Conservation (phyloP, 2,888 invertebrate genomes). For the Calameuta idolon region DNA sequence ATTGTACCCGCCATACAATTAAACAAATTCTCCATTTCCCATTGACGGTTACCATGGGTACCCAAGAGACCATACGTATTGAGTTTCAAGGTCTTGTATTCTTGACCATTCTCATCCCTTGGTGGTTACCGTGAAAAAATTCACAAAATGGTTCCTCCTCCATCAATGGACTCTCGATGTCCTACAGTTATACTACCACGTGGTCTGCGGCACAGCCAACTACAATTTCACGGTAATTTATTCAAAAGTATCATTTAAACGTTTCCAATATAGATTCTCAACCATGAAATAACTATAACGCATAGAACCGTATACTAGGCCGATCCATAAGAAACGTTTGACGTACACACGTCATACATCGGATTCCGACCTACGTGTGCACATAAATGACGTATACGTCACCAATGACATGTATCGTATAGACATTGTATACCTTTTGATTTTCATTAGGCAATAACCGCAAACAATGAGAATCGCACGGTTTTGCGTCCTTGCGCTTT, state of each 20-base stretch:
- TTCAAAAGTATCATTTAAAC: neutral
- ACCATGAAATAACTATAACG: neutral
- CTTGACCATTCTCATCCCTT: conserved; percentile 1
- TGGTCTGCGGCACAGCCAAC: neutral
- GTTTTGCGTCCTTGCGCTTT: neutral
- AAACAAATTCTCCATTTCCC: conserved; percentile 49
- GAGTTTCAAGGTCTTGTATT: neutral
- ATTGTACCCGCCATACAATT: conserved; percentile 53
- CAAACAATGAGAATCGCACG: neutral
- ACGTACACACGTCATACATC: neutral
- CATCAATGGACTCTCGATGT: neutral
- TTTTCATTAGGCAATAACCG: neutral
- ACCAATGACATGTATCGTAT: neutral
- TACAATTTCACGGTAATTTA: neutral
- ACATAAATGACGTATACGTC: neutral
- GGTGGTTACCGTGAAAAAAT: neutral
- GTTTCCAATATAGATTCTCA: neutral
- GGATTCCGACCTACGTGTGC: neutral
- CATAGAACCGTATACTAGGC: neutral
- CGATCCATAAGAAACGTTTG: neutral
- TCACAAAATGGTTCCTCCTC: neutral
- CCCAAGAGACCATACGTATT: neutral
- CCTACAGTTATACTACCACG: neutral
- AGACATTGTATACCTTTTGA: neutral
- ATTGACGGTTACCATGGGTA: conserved; percentile 40